Percentiles rank a stretch among this genome's conserved stretches.
Conservation (phyloP, 2,888 invertebrate genomes). For the Perdita meconis region DNA sequence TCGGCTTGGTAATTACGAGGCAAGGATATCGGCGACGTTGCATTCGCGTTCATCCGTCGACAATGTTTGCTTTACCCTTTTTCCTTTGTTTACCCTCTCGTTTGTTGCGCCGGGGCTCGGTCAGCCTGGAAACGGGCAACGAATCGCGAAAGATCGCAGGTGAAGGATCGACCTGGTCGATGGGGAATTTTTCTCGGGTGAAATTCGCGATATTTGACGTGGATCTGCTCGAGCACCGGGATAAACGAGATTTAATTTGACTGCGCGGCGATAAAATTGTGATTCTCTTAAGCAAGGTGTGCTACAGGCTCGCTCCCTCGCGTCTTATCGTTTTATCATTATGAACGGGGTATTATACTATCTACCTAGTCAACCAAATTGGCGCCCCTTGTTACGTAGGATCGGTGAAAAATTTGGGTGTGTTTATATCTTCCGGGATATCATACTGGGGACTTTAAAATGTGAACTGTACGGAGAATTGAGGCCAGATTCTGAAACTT, state of each 20-base stretch:
- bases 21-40: slow-evolving; percentile 42
- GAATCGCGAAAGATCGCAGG: neutral
- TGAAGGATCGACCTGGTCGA: too few relatives aligned
- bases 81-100: neutral
- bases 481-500: too few relatives aligned
- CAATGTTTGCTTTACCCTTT: neutral
- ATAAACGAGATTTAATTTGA: slow-evolving; percentile 31
- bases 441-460: neutral
- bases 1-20: slow-evolving; percentile 64
- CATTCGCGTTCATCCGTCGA: slow-evolving; percentile 9
- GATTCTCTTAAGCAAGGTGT: neutral
- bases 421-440: neutral
- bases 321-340: slow-evolving; percentile 24
- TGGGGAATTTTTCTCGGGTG: neutral
- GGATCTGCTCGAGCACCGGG: slow-evolving; percentile 19
- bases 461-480: neutral
- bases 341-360: slow-evolving; percentile 8
- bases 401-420: neutral
- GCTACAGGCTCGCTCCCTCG: slow-evolving; percentile 1
- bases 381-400: neutral
- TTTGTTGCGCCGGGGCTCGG: too few relatives aligned
- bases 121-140: neutral
- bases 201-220: slow-evolving; percentile 12
- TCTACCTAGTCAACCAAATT: slow-evolving; percentile 33
- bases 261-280: slow-evolving; percentile 34